Evolutionary conservation across 2,797 vertebrate genomes (phyloP), one percentile per base, ranked within the genome.

Genomic region (Valencia hispanica): DNA sequence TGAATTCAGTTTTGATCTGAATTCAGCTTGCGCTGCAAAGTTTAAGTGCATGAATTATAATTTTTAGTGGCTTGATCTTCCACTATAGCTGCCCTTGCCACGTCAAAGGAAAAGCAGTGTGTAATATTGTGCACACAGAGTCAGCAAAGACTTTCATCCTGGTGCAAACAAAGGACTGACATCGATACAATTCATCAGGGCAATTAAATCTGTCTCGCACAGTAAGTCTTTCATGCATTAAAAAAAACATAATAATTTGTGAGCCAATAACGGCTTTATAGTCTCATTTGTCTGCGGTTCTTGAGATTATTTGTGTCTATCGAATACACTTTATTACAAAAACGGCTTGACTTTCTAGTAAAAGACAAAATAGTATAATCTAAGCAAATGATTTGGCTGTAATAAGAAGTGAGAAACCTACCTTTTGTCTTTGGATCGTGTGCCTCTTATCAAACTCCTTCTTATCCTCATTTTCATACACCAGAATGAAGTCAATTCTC

Each of bases 401-500:
- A 32, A 30, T 36, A 36, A 50, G 36, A 47, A 43, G 36, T 5
- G 9, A 65, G 1, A 66, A 27, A 18, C 91, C 83, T 88, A 98
- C 98, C 93, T 92, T 97, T 73, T 94, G 95, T 41, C 94, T 94
- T 79, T 93, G 93, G 84, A 86, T 90, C 0, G 73, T 69, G 69
- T 91, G 92, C 55, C 92, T 96, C 91, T 96, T 98, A 34, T 95
- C 96, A 83, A 86, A 94, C 0, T 95, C 95, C 88, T 96, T 97
- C 88, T 90, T 96, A 4, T 90, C 94, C 86, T 98, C 97, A 84
- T 98, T 96, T 89, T 98, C 97, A 73, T 99, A 98, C 3, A 96
- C 97, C 65, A 99, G 92, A 84, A 99, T 89, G 86, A 97, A 98
- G 90, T 99, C 97, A 30, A 99, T 96, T 86, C 96, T 94, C 90